Conservation (phyloP, 2,888 invertebrate species). For the Gryllus longicercus region DNA sequence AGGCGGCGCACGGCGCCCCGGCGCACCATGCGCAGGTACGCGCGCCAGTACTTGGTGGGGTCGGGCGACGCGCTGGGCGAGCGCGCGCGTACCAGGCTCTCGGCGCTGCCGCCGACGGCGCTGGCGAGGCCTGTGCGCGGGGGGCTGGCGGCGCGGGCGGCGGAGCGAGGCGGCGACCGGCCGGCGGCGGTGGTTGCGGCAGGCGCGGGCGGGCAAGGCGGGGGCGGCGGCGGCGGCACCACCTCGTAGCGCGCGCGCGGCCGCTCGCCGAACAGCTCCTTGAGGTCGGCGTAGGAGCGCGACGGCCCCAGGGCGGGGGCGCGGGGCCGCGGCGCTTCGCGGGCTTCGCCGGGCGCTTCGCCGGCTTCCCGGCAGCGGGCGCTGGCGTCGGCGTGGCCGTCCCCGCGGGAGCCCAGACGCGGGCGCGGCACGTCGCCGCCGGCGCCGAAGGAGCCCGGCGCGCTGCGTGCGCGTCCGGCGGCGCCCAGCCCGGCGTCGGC, state of each 20-base stretch:
- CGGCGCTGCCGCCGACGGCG: constrained; percentile 59
- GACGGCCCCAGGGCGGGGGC: constrained; percentile 49
- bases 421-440: constrained; percentile 30
- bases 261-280: constrained; percentile 75
- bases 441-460: constrained; percentile 25
- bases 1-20: constrained; percentile 75
- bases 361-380: constrained; percentile 30
- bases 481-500: background rate
- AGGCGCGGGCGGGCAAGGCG: constrained; percentile 54
- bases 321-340: background rate
- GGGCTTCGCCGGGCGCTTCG: background rate
- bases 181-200: constrained; percentile 64
- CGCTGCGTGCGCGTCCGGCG: background rate
- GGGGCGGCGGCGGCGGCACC: background rate
- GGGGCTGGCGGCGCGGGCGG: constrained; percentile 48
- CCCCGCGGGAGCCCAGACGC: background rate
- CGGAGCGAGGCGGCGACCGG: constrained; percentile 52
- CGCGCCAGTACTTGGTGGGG: constrained; percentile 65
- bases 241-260: background rate
- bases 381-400: constrained; percentile 22
- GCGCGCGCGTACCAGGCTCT: constrained; percentile 43
- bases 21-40: constrained; percentile 67
- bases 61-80: constrained; percentile 73
- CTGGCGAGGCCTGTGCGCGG: constrained; percentile 72
- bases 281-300: constrained; percentile 69